Evolutionary conservation across 2,113 vertebrate species (phyloP), one percentile per base, ranked within the genome.

Genomic region (Sphaerodactylus townsendi): DNA sequence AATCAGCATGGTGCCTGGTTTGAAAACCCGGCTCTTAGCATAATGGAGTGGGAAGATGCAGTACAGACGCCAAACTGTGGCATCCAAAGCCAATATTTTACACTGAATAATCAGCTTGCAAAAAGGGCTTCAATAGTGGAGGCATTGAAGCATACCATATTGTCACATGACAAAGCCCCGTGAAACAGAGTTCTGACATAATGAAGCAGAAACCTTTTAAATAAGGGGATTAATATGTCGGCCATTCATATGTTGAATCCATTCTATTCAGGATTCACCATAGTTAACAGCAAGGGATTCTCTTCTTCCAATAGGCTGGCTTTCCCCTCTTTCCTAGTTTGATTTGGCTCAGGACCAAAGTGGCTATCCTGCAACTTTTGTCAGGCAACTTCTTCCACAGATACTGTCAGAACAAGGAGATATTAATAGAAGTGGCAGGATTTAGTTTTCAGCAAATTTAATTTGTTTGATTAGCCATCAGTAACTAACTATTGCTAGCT

Each of bases 161-260:
- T 88, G 59, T 87, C 85, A 5, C 82, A 37, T 85, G 86, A 91
- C 89, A 85, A 85, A 85, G 76, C 68, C 19, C 92, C 86, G 56
- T 89, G 91, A 91, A 71, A 59, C 77, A 87, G 77, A 89, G 76
- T 87, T 92, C 48, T 95, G 83, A 85, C 88, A 1, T 93, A 86
- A 91, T 77, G 79, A 91, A 87, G 70, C 50, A 90, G 83, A 78
- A 92, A 73, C 37, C n/a, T 88, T 94, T 92, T 90, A 90, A 92
- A 46, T 88, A 88, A 64, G 64, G 82, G 82, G 77, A 84, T 93
- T 94, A 87, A 72, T 93, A 50, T 72, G 70, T 21, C 15, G 23
- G 50, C 25, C 79, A 81, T 89, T 70, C 88, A 8, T 92, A 39
- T 83, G 88, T 48, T 81, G 66, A 90, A 62, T 90, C 88, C 66